Percentiles rank a stretch among this genome's conserved stretches.
phyloP scores from a whole-genome alignment of 2,113 vertebrate genomes.

The Perca fluviatilis region DNA sequence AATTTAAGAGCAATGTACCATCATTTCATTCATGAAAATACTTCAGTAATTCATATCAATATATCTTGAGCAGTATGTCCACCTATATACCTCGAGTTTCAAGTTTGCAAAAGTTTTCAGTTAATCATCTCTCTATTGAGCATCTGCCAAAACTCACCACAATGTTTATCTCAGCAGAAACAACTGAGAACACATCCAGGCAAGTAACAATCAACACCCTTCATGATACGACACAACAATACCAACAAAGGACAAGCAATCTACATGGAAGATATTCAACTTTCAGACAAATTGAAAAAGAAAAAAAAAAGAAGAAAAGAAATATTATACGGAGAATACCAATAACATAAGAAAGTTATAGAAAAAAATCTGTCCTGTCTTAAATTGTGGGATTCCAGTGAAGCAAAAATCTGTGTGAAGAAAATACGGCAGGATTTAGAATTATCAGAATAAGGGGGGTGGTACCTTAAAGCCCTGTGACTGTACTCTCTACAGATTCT shows the following conservation, averaged over 20 bases:
- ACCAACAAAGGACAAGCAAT: not conserved
- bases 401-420: not conserved
- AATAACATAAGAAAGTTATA: not conserved
- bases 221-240: slow-evolving; percentile 12
- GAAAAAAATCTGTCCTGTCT: not conserved
- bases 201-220: slow-evolving; percentile 3
- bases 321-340: too few relatives aligned
- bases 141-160: slow-evolving; percentile 11
- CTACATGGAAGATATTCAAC: not conserved
- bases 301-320: too few relatives aligned
- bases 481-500: slow-evolving; percentile 48
- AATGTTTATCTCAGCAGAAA: slow-evolving; percentile 31
- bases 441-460: not conserved
- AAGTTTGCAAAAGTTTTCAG: not conserved
- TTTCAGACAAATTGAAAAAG: not conserved
- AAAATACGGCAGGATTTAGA: not conserved
- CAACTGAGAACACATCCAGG: slow-evolving; percentile 22
- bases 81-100: not conserved
- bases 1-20: slow-evolving; percentile 17
- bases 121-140: slow-evolving; percentile 23
- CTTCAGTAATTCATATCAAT: not conserved
- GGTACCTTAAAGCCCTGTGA: slow-evolving; percentile 9
- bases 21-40: slow-evolving; percentile 10
- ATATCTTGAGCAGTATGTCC: not conserved
- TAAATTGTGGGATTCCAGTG: not conserved